phyloP scores from a whole-genome alignment of 2,797 vertebrate species.

The Sphenodon punctatus region DNA sequence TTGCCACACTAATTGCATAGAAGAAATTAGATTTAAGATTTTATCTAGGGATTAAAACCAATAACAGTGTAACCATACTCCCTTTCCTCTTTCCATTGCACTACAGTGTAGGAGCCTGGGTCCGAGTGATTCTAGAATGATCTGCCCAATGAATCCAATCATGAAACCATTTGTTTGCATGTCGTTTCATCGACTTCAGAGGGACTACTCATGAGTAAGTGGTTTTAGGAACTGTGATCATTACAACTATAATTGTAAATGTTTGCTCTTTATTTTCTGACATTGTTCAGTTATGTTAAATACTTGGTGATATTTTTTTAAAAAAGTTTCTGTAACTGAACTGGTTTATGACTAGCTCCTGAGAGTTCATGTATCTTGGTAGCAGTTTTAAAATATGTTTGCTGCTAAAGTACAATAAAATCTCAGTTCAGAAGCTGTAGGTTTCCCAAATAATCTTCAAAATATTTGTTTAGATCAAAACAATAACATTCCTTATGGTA shows the following conservation, averaged over 20 bases:
- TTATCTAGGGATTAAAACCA: neutral
- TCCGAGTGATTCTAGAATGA: no score
- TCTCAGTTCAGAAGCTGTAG: neutral
- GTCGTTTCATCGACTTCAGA: no score
- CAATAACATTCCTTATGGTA: neutral
- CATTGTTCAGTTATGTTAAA: neutral
- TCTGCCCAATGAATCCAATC: no score
- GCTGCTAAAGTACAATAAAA: neutral
- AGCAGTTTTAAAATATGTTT: neutral
- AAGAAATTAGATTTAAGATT: neutral
- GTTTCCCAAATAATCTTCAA: neutral
- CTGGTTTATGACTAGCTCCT: no score
- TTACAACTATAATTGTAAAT: neutral
- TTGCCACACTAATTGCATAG: neutral
- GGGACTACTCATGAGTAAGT: no score
- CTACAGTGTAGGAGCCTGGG: no score
- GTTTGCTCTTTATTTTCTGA: neutral
- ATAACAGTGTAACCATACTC: neutral
- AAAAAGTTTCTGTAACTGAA: neutral
- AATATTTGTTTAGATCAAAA: neutral
- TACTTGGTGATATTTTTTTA: neutral
- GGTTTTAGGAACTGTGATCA: no score
- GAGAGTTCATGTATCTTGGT: neutral
- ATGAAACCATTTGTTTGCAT: no score
- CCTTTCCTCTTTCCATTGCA: no score